Percentiles rank a stretch among this genome's conserved stretches.
phyloP scores from a whole-genome alignment of 2,797 vertebrate species.

The Spizella passerina region DNA sequence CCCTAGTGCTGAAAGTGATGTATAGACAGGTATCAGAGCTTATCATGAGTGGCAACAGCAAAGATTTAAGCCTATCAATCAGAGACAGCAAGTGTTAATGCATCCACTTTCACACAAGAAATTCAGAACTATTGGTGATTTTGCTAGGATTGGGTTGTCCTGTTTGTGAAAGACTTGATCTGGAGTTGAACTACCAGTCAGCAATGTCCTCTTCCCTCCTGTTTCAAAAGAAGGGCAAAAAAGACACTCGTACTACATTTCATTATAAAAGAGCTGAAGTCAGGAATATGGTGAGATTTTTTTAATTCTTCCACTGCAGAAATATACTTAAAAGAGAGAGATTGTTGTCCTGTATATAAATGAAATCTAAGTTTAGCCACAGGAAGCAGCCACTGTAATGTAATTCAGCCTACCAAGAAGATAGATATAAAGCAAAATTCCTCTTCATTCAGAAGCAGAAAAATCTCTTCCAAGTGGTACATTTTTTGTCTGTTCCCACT shows the following conservation, averaged over 20 bases:
- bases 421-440: neutral
- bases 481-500: neutral
- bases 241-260: neutral
- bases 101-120: neutral
- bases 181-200: neutral
- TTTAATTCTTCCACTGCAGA: neutral
- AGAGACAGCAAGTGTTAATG: neutral
- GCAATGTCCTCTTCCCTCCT: neutral
- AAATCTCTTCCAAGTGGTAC: neutral
- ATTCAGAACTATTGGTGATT: neutral
- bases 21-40: neutral
- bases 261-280: neutral
- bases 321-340: neutral
- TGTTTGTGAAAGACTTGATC: neutral
- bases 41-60: neutral
- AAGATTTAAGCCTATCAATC: neutral
- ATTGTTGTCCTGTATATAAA: neutral
- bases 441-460: neutral
- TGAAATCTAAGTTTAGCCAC: neutral
- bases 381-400: neutral
- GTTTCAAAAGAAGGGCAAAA: neutral
- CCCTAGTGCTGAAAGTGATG: neutral
- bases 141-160: neutral
- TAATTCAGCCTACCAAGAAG: neutral
- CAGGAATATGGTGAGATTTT: neutral